Evolutionary conservation across 1,140 invertebrate genomes (phyloP), one percentile per base, ranked within the genome.

Genomic region (Drosophila navojoa): DNA sequence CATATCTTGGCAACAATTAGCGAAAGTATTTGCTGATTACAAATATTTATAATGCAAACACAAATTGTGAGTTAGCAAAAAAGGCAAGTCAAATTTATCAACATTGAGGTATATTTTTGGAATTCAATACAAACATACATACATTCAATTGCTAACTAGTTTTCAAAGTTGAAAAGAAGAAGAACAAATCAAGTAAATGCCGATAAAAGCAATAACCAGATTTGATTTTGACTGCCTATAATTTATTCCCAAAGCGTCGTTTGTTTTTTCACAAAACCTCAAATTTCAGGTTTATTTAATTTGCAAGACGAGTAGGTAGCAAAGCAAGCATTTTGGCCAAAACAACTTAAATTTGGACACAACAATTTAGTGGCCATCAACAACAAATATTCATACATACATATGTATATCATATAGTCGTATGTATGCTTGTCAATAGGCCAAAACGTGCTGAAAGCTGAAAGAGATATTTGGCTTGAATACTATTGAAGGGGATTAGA

Each of bases 1-100:
- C 75, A 58, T 86, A 86, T 86, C 81, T 71, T 45, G 27, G 29
- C 29, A 64, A 50, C 60, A 76, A 81, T 81, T 86, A 61, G 47
- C 58, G 49, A 84, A 85, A 71, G 55, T 75, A 71, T 85, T 73
- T 63, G 38, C 19, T 77, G 80, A 85, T 85, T 64, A 77, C 47
- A 63, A 52, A 25, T 38, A 16, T 59, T 68, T 38, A 19, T 32
- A 53, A 53, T 44, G 52, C 45, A 47, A 42, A 71, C 61, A 71
- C 32, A 35, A 29, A 53, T 54, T 54, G 53, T 55, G 42, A 50
- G n/a, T 70, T 35, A 10, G 27, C 40, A 45, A n/a, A 22, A 29
- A 35, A 16, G 35, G 13, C 19, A 60, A 54, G 71, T 49, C 55
- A 29, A 50, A 71, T 44, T 40, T 27, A 40, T 29, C 32, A 25